Conservation (phyloP, 2,888 invertebrate genomes). For the Prionchulus punctatus region DNA sequence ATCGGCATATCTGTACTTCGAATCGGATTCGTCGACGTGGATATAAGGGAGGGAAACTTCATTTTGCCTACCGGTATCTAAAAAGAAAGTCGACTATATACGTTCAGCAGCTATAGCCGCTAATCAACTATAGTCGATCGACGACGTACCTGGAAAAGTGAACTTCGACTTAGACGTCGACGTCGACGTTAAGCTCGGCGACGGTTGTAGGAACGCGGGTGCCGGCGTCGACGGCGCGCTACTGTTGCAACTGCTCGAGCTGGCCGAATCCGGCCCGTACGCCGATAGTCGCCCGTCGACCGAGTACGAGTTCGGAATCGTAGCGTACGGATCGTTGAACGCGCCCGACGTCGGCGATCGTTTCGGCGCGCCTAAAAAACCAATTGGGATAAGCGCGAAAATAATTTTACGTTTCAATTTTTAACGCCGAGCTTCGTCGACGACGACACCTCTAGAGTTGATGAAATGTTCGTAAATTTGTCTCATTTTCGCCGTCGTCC, state of each 20-base stretch:
- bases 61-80: not conserved
- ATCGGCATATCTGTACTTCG: not conserved
- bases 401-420: no score
- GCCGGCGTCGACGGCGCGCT: slow-evolving; percentile 12
- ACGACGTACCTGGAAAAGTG: slow-evolving; percentile 9
- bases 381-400: no score
- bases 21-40: not conserved
- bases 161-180: slow-evolving; percentile 2
- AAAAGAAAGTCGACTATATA: not conserved
- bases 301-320: no score
- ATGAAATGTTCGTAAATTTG: slow-evolving; percentile 1
- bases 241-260: slow-evolving; percentile 12
- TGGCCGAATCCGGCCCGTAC: not conserved
- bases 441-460: not conserved
- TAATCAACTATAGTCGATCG: not conserved
- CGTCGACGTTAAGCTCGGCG: not conserved
- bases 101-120: not conserved
- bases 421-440: no score
- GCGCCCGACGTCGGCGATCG: no score
- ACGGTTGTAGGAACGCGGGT: not conserved
- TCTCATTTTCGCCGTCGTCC: slow-evolving; percentile 22
- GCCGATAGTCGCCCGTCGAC: no score
- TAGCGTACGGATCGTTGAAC: no score
- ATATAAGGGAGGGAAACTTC: slow-evolving; percentile 1
- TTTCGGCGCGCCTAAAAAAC: no score